These are phyloP conservation scores for Melieria omissa DNA, from an alignment of 2,888 invertebrate species.

Conservation along the genomic window DNA sequence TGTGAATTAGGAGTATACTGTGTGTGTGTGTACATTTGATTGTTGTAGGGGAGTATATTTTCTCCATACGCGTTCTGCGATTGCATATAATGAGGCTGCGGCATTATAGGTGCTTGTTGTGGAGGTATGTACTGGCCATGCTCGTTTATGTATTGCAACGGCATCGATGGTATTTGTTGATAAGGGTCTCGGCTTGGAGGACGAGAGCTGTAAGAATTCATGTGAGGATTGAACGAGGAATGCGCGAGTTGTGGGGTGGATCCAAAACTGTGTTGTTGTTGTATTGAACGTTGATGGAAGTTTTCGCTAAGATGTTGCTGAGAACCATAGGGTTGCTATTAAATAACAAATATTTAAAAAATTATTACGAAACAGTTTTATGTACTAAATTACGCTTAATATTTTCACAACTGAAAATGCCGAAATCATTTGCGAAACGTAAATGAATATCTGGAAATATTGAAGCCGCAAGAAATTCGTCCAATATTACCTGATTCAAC, in stretches of 20 bases:
- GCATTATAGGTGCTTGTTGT: slow-evolving; percentile 52
- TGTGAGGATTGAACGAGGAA: slow-evolving; percentile 57
- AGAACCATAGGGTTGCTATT: slow-evolving; percentile 68
- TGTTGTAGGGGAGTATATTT: slow-evolving; percentile 62
- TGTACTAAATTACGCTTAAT: no score
- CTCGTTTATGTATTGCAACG: slow-evolving; percentile 67
- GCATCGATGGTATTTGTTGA: slow-evolving; percentile 60
- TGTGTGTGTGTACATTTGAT: slow-evolving; percentile 48
- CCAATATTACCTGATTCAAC: slow-evolving; percentile 63
- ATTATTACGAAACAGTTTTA: no score
- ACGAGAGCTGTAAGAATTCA: slow-evolving; percentile 61
- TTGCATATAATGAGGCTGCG: slow-evolving; percentile 54
- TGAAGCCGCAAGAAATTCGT: no score
- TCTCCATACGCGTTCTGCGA: slow-evolving; percentile 65
- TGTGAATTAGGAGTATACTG: slow-evolving; percentile 62
- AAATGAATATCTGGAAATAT: no score
- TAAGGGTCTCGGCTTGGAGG: slow-evolving; percentile 66
- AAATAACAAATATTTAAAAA: slow-evolving; percentile 19
- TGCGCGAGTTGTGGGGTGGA: slow-evolving; percentile 66
- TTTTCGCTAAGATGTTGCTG: slow-evolving; percentile 69
- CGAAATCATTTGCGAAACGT: no score
- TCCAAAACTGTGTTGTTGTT: slow-evolving; percentile 62
- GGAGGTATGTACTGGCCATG: slow-evolving; percentile 64
- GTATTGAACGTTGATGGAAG: slow-evolving; percentile 61
- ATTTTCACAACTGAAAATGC: no score